Conservation (phyloP, 2,797 vertebrate genomes). For the Oophaga sylvatica region DNA sequence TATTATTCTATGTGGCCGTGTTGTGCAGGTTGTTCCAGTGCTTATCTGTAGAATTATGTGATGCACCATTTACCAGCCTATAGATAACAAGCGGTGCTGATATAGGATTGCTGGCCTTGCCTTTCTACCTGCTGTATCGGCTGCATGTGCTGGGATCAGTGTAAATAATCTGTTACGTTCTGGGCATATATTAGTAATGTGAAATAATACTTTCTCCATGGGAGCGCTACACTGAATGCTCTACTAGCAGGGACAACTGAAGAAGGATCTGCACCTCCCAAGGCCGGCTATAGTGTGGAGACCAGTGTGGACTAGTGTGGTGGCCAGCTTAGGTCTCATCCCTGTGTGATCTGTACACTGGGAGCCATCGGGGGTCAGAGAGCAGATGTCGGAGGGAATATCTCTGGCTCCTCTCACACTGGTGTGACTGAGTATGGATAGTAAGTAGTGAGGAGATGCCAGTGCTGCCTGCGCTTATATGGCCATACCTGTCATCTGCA, state of each 20-base stretch:
- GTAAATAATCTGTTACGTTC: neutral
- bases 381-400: neutral
- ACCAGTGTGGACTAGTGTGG: neutral
- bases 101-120: neutral
- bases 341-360: neutral
- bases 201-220: neutral
- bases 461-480: neutral
- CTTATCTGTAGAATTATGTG: neutral
- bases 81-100: neutral
- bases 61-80: neutral
- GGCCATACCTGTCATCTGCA: neutral
- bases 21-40: neutral
- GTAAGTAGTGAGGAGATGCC: neutral
- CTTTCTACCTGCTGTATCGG: neutral
- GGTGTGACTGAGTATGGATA: neutral
- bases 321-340: neutral
- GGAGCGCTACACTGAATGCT: neutral
- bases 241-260: neutral
- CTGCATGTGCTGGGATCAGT: neutral
- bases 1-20: neutral
- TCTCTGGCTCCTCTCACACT: neutral
- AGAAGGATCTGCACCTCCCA: neutral
- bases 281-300: neutral
- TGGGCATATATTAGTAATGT: neutral
- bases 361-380: neutral